Percentiles rank a stretch among this genome's conserved stretches.
phyloP scores from a whole-genome alignment of 2,113 vertebrate genomes.

The Hystrix brachyura region DNA sequence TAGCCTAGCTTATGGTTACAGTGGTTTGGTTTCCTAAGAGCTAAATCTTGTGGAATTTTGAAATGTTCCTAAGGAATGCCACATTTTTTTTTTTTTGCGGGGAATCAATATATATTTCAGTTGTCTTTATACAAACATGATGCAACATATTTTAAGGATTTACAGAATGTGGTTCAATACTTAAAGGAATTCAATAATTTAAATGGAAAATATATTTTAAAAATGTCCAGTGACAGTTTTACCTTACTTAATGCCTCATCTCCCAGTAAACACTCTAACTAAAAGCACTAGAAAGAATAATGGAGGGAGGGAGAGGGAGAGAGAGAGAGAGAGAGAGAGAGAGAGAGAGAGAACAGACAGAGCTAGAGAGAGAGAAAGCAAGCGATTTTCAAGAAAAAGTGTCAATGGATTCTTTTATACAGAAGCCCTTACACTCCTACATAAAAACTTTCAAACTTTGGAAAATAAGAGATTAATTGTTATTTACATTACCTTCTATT shows the following conservation, averaged over 20 bases:
- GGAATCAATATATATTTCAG: constrained; percentile 38
- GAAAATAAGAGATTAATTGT: neutral
- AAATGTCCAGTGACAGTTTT: neutral
- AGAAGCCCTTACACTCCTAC: neutral
- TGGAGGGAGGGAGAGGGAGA: neutral
- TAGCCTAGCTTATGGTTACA: neutral
- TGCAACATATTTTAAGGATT: neutral
- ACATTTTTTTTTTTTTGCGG: constrained; percentile 23
- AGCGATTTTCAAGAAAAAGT: neutral
- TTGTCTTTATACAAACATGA: neutral
- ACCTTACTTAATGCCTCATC: neutral
- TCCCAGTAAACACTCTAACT: neutral
- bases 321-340: neutral
- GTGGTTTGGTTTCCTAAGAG: constrained; percentile 59
- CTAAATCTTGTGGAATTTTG: constrained; percentile 53
- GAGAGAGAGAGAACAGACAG: neutral
- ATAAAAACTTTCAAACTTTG: neutral
- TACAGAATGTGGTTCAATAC: neutral
- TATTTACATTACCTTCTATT: neutral
- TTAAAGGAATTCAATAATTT: neutral
- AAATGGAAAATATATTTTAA: neutral
- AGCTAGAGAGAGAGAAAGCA: neutral
- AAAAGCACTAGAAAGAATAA: neutral
- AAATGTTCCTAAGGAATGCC: neutral
- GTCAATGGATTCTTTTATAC: neutral